A percentile compares a stretch with the other conserved stretches of the same genome.
phyloP scores from a whole-genome alignment of 92 coral and sea anemone species.

The Heteractis magnifica region DNA sequence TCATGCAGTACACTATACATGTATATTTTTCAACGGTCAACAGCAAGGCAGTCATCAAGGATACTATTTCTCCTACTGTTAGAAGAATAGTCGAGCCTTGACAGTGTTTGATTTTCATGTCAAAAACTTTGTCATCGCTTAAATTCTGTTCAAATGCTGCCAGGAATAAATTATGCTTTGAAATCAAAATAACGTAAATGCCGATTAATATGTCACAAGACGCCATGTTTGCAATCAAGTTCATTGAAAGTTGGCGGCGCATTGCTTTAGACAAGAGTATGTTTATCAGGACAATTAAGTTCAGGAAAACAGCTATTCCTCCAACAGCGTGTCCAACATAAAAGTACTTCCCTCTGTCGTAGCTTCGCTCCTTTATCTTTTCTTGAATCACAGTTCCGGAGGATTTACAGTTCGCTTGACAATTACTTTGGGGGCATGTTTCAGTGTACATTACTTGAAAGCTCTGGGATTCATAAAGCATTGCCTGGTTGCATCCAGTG shows the following conservation, averaged over 20 bases:
- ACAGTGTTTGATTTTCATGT: background rate
- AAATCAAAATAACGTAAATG: constrained; percentile 20
- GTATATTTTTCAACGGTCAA: constrained; percentile 33
- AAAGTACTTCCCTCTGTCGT: constrained; percentile 12
- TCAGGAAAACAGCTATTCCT: constrained; percentile 3
- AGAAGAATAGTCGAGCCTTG: constrained; percentile 14
- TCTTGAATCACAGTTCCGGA: background rate
- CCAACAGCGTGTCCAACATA: constrained; percentile 14
- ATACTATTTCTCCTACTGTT: constrained; percentile 34
- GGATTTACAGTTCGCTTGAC: background rate
- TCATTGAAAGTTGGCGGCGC: constrained; percentile 34
- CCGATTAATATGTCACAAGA: constrained; percentile 36
- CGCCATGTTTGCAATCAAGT: constrained; percentile 31
- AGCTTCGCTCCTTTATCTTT: background rate
- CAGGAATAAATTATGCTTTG: constrained; percentile 3
- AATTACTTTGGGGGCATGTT: background rate
- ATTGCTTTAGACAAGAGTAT: constrained; percentile 15
- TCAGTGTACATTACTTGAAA: constrained; percentile 1
- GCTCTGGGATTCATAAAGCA: background rate
- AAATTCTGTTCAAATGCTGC: background rate
- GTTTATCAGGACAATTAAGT: constrained; percentile 12
- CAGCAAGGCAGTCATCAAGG: constrained; percentile 26
- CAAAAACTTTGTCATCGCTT: background rate
- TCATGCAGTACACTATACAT: constrained; percentile 33
- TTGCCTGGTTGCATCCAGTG: background rate